Conservation (phyloP, 2,888 invertebrate genomes). For the Palloptera scutellata region DNA sequence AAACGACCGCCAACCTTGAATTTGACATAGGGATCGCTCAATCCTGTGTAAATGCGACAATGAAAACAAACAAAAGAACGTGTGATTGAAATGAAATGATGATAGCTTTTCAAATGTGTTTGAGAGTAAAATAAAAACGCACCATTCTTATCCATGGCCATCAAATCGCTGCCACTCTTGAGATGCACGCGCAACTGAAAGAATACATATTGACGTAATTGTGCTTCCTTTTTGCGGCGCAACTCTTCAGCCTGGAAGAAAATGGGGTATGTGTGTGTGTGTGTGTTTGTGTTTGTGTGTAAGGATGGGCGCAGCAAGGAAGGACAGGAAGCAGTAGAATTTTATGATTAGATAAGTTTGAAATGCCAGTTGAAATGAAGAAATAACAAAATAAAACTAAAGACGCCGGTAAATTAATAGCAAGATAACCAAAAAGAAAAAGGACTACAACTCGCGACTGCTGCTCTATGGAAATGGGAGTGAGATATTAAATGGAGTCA, state of each 20-base stretch:
- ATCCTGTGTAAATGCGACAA: slow-evolving; percentile 68
- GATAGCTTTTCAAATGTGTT: neutral
- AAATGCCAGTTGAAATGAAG: neutral
- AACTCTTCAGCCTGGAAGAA: slow-evolving; percentile 71
- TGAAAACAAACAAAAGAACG: slow-evolving; percentile 18
- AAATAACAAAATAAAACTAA: neutral
- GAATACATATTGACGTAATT: slow-evolving; percentile 85
- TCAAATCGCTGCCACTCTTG: slow-evolving; percentile 85
- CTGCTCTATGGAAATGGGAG: too few relatives aligned
- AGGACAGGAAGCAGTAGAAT: neutral
- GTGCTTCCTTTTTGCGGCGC: slow-evolving; percentile 74
- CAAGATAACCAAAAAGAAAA: neutral
- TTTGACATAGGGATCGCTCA: slow-evolving; percentile 98
- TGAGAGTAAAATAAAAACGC: slow-evolving; percentile 41
- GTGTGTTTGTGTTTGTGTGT: too few relatives aligned
- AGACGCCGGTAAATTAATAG: neutral
- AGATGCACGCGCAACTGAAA: slow-evolving; percentile 91
- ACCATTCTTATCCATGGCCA: slow-evolving; percentile 96
- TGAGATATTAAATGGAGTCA: too few relatives aligned
- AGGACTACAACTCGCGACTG: too few relatives aligned
- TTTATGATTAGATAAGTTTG: neutral
- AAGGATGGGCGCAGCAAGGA: neutral
- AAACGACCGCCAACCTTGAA: slow-evolving; percentile 88
- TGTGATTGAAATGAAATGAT: slow-evolving; percentile 3
- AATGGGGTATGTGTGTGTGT: neutral